Conservation (phyloP, 1,140 invertebrate genomes). For the Araneus ventricosus region DNA sequence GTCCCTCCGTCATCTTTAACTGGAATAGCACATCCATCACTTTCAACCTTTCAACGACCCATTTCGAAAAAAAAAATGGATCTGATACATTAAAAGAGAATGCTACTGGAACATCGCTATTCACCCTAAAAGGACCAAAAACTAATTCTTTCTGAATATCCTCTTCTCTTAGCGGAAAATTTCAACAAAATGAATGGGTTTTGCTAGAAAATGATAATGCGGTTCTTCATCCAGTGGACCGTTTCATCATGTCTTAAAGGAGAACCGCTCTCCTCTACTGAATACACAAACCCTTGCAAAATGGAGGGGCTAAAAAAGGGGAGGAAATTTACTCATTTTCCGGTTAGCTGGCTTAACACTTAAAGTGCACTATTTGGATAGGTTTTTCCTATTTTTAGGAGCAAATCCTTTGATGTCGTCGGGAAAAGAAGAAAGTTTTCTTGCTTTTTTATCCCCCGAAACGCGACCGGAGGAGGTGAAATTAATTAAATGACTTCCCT, state of each 20-base stretch:
- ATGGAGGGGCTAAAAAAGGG: neutral
- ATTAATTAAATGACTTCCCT: neutral
- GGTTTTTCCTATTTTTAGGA: neutral
- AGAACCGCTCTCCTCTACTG: neutral
- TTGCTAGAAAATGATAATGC: neutral
- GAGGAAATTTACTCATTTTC: neutral
- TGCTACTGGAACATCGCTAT: neutral
- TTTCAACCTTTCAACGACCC: too few relatives aligned
- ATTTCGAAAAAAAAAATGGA: too few relatives aligned
- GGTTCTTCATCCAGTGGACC: neutral
- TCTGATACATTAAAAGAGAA: too few relatives aligned
- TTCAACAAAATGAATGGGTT: neutral
- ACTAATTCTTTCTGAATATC: neutral
- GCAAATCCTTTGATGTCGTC: neutral
- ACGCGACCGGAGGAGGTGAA: neutral
- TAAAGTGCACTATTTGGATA: neutral
- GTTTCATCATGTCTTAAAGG: neutral
- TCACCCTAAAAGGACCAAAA: neutral
- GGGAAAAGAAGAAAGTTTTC: neutral
- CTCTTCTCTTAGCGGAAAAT: neutral
- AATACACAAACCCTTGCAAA: neutral
- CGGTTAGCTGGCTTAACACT: conserved; percentile 2
- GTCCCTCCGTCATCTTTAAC: too few relatives aligned
- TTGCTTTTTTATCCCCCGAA: neutral
- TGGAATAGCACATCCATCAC: too few relatives aligned